phyloP scores from a whole-genome alignment of 2,797 vertebrate genomes.

The Pseudochirops corinnae region DNA sequence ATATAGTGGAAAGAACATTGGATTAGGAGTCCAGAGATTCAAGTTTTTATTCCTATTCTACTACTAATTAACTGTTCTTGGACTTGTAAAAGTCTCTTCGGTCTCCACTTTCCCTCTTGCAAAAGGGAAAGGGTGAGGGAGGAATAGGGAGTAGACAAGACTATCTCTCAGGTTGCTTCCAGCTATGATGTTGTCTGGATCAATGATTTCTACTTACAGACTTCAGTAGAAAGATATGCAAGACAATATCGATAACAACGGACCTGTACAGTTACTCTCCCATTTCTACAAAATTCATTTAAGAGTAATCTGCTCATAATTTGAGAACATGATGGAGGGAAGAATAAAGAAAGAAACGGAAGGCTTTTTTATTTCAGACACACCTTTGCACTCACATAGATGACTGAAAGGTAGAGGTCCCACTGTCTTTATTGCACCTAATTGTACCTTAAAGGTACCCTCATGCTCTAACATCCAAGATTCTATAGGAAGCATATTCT shows the following conservation, averaged over 20 bases:
- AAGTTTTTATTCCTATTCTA: neutral
- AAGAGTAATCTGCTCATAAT: neutral
- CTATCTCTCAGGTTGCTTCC: neutral
- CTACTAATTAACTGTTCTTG: neutral
- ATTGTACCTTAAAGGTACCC: slow-evolving; percentile 42
- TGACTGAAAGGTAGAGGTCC: neutral
- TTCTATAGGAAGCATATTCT: neutral
- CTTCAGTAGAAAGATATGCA: neutral
- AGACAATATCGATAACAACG: neutral
- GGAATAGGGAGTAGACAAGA: neutral
- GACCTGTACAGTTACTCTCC: neutral
- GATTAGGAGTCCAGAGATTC: neutral
- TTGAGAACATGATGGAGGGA: neutral
- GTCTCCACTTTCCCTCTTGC: neutral
- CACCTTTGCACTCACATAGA: neutral
- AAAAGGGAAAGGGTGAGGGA: neutral
- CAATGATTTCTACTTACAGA: neutral
- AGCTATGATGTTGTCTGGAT: neutral
- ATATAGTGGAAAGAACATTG: neutral
- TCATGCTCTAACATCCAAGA: slow-evolving; percentile 40
- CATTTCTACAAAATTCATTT: neutral
- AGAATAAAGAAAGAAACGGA: neutral
- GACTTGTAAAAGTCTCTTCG: neutral
- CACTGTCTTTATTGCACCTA: slow-evolving; percentile 4
- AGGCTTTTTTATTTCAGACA: neutral